These are phyloP conservation scores for Sinonovacula constricta DNA, from an alignment of 1,140 invertebrate genomes.

Conservation along the genomic window DNA sequence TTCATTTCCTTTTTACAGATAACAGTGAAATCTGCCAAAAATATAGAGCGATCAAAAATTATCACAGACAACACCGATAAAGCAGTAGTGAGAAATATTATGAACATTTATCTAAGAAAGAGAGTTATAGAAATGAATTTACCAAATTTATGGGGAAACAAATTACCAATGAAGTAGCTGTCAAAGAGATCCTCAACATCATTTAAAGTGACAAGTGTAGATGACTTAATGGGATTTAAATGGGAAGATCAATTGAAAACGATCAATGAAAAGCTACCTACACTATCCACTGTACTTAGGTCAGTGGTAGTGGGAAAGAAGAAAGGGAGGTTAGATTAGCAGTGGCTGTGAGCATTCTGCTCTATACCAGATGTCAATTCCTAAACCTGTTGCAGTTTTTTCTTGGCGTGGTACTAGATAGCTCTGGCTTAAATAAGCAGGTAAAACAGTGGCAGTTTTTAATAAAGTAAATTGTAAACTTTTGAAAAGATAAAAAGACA, in stretches of 20 bases:
- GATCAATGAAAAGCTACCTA: background rate
- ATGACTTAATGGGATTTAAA: background rate
- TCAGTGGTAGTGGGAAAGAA: background rate
- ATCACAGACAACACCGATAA: background rate
- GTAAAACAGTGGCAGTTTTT: too few species aligned
- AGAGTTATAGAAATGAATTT: background rate
- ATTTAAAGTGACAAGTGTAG: background rate
- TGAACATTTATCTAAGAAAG: background rate
- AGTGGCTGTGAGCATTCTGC: background rate
- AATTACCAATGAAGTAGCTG: background rate
- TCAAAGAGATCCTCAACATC: background rate
- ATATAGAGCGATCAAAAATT: slow-evolving; percentile 14
- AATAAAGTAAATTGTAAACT: too few species aligned
- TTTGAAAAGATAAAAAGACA: too few species aligned
- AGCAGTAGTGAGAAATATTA: background rate
- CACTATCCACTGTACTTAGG: background rate
- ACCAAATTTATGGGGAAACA: background rate
- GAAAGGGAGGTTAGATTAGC: background rate
- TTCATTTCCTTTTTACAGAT: too few species aligned
- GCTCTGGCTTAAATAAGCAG: slow-evolving; percentile 16
- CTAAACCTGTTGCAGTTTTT: slow-evolving; percentile 8
- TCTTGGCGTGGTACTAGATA: slow-evolving; percentile 7
- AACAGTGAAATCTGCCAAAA: too few species aligned
- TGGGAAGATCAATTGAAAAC: background rate
- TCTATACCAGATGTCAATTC: background rate